phyloP scores from a whole-genome alignment of 2,797 vertebrate genomes.

The Acanthis flammea region DNA sequence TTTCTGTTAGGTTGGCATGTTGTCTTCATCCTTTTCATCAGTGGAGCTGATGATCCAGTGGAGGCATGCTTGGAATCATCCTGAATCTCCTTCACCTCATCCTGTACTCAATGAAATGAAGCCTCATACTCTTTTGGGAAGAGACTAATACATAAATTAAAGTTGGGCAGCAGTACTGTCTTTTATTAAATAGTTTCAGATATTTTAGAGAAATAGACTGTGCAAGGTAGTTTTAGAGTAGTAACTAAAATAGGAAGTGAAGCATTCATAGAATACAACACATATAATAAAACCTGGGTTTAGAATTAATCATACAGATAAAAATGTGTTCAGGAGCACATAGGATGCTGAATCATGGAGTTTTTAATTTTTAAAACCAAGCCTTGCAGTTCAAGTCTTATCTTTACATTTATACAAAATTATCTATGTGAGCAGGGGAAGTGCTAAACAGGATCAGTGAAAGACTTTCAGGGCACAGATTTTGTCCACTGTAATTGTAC shows the following conservation, averaged over 20 bases:
- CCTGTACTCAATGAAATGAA: background rate
- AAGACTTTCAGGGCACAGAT: background rate
- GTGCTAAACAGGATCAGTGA: background rate
- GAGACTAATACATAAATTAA: background rate
- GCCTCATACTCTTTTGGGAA: background rate
- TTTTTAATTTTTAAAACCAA: background rate
- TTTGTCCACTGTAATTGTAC: background rate
- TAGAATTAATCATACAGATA: background rate
- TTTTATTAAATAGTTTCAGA: background rate
- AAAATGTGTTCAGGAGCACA: background rate
- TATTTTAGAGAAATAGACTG: background rate
- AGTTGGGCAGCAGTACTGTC: background rate
- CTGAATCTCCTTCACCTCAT: background rate
- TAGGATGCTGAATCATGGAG: background rate
- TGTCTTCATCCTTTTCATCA: background rate
- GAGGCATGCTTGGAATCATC: background rate
- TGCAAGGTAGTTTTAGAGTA: background rate
- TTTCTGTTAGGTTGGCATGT: background rate
- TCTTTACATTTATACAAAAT: background rate
- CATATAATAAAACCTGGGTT: background rate
- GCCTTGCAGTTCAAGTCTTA: background rate
- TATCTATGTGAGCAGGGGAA: background rate
- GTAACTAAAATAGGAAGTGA: background rate
- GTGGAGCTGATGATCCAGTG: background rate
- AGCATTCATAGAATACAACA: background rate